Evolutionary conservation across 1,140 invertebrate genomes (phyloP).

Genomic region (Drosophila kikkawai): DNA sequence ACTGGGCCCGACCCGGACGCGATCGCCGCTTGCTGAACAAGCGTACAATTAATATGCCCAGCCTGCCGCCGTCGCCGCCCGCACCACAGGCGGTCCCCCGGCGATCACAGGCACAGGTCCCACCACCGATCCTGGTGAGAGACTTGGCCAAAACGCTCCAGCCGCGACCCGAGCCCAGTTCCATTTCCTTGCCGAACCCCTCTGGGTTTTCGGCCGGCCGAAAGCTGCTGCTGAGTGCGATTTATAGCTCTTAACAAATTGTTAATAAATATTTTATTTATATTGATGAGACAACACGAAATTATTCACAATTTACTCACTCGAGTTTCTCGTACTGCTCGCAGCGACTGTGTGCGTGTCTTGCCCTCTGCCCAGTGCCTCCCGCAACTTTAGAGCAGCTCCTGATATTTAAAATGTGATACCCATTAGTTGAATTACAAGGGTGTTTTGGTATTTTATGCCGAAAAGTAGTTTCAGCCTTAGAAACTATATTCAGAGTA

Average conservation of each 20-base stretch:
- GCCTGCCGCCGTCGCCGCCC: slow-evolving; percentile 71
- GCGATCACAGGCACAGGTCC: slow-evolving; percentile 31
- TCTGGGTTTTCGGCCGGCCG: slow-evolving; percentile 15
- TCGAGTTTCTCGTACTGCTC: slow-evolving; percentile 6
- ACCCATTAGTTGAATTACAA: slow-evolving; percentile 1
- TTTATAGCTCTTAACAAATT: slow-evolving; percentile 82
- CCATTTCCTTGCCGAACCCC: slow-evolving; percentile 5
- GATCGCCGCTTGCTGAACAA: slow-evolving; percentile 67
- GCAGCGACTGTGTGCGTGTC: slow-evolving; percentile 24
- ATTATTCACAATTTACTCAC: slow-evolving; percentile 76
- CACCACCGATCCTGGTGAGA: slow-evolving; percentile 51
- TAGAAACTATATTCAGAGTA: not conserved
- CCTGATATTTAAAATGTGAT: slow-evolving; percentile 40
- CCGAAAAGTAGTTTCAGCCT: not conserved
- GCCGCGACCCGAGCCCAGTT: slow-evolving; percentile 23
- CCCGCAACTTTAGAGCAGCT: slow-evolving; percentile 39
- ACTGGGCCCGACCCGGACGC: slow-evolving; percentile 39
- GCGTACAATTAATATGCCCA: slow-evolving; percentile 80
- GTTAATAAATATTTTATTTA: slow-evolving; percentile 84
- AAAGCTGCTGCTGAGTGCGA: slow-evolving; percentile 66
- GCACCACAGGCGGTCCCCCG: slow-evolving; percentile 66
- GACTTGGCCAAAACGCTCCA: slow-evolving; percentile 29
- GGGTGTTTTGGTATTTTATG: slow-evolving; percentile 1
- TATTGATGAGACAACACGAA: slow-evolving; percentile 80
- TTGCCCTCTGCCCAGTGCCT: slow-evolving; percentile 20